Percentiles rank a stretch among this genome's conserved stretches.
Evolutionary conservation across 2,113 vertebrate genomes (phyloP).

Genomic region (human): GRCh38 chrX:39050001-39050500

Average conservation of each 20-base stretch:
- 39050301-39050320: conserved; percentile 76
- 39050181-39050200: not conserved
- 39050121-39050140: not conserved
- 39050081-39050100: not conserved
- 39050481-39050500: conserved; percentile 75
- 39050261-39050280: conserved; percentile 58
- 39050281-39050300: conserved; percentile 65
- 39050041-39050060: conserved; percentile 13
- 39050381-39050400: conserved; percentile 84
- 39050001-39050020: not conserved
- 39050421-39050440: conserved; percentile 79
- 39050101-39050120: not conserved
- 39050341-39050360: conserved; percentile 76
- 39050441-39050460: conserved; percentile 77
- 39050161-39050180: not conserved
- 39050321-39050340: conserved; percentile 78
- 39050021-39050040: not conserved
- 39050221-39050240: not conserved
- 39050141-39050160: not conserved
- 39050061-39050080: not conserved
- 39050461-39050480: conserved; percentile 78
- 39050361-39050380: conserved; percentile 82
- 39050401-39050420: conserved; percentile 81
- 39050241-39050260: not conserved
- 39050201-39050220: not conserved